Base-by-base conservation (phyloP, 2,888 invertebrate genomes). In the Macrosoma leucophasiata region DNA sequence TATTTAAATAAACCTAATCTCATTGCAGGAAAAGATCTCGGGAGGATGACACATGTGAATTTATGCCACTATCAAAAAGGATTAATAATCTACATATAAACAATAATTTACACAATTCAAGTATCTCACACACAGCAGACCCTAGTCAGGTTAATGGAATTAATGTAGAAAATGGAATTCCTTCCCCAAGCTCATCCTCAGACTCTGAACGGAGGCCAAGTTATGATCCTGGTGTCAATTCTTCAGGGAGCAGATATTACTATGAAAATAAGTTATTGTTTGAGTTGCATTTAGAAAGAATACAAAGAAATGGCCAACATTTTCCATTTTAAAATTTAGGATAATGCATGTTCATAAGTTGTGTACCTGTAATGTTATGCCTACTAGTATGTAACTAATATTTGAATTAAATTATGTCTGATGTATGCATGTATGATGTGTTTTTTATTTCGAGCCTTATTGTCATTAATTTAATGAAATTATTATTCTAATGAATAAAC, bases 31-130 rank as follows among this genome's bases (percentile, higher is more conserved):
- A 95, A 86, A 87, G 94, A 48, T 87, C 89, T 29, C 86, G 93
- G 39, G 90, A 90, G 61, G 92, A 93, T 58, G 93, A 94, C 50
- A 85, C 87, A 19, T 87, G 87, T 56, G 95, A 95, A 60, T 95
- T 94, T 56, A 91, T 93, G 86, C 95, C 96, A 32, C 75, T 96
- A 31, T 95, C 95, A 8, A 96, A 96, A 71, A 87, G 95, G 59
- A 95, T 96, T 54, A 95, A 95, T 68, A 95, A 95, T 79, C 86
- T 96, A 30, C 94, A 95, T 60, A 89, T 94, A 52, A 92, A 91
- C 62, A 88, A 87, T 63, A 86, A 69, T 45, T 59, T 82, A 51
- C 46, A 47, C 62, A 27, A 33, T 29, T 18, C 51, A 50, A 47
- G 38, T 50, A 42, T 46, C 43, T 17, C 58, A 34, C 71, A 68